Base-by-base conservation (phyloP, 2,888 invertebrate species). In the Gortyna flavago region DNA sequence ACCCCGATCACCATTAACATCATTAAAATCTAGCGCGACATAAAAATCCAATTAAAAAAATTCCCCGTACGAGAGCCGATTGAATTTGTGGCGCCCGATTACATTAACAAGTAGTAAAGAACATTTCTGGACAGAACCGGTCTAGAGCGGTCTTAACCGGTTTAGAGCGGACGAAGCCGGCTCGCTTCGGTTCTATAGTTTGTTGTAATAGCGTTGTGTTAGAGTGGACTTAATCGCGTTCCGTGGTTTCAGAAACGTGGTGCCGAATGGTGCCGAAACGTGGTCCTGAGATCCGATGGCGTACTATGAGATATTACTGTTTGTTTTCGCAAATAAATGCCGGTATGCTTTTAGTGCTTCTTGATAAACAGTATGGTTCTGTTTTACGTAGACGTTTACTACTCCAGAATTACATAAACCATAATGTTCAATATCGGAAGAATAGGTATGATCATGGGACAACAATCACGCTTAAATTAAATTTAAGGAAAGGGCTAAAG, bases 91-190 rank as follows among this genome's bases (percentile, higher is more conserved):
- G 93, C 91, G 91, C 91, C 89, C 92, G 94, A 95, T 95, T 94
- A 93, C 93, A 95, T 95, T 95, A 95, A 92, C 93, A 91, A 93
- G 93, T 92, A 92, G 93, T 92, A 93, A 95, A 94, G 94, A 89
- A 87, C 87, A 91, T 85, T 84, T 87, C 88, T 85, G 89, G 85
- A 88, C 88, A 87, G 87, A 88, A 87, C 91, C 80, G 84, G 90
- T 93, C 89, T 93, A 93, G 94, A 93, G 93, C 89, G 91, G 95
- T 93, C 89, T 94, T 94, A 95, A 93, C 94, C 89, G 91, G 95
- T 94, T 94, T 93, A 91, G 89, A 92, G 92, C 92, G 89, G 93
- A 92, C 85, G 81, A 86, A 85, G 88, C 89, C 83, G 83, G 89
- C 85, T 87, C 83, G 88, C 88, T 87, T 85, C 86, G 83, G 88